Percentiles rank a stretch among this genome's conserved stretches.
Conservation (phyloP, 2,888 invertebrate species). For the Pristionchus fissidentatus region DNA sequence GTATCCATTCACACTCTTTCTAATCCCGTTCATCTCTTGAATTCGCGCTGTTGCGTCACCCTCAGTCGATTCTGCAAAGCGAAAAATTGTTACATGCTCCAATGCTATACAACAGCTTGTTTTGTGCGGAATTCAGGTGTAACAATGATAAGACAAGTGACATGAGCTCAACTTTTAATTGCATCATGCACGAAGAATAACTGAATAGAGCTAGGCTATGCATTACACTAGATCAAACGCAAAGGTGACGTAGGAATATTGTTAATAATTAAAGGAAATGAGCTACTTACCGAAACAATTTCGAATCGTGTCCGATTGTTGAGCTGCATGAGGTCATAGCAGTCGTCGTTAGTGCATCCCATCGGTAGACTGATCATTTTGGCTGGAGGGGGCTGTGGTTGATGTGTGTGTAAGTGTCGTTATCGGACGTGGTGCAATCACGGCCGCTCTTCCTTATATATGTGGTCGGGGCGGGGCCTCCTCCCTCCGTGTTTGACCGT, state of each 20-base stretch:
- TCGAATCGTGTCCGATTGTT: conserved; percentile 13
- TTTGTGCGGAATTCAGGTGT: neutral
- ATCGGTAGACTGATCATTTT: conserved; percentile 47
- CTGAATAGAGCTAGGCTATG: no score
- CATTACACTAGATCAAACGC: no score
- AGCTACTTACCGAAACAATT: conserved; percentile 3
- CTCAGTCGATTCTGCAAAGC: conserved; percentile 13
- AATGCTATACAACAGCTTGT: neutral
- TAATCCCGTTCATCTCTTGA: conserved; percentile 17
- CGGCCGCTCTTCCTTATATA: conserved; percentile 37
- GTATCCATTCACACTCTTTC: neutral
- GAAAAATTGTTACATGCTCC: conserved; percentile 1
- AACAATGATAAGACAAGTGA: neutral
- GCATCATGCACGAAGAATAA: no score
- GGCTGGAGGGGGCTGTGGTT: neutral
- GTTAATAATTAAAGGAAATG: no score
- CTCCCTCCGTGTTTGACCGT: conserved; percentile 38
- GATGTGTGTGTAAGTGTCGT: neutral
- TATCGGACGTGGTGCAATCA: conserved; percentile 17
- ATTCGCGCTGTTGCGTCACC: neutral
- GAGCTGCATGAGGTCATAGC: conserved; percentile 43
- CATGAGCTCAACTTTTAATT: neutral
- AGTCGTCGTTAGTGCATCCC: conserved; percentile 36
- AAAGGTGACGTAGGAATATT: no score
- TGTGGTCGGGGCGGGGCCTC: conserved; percentile 36